Conservation (phyloP, 2,113 vertebrate genomes). For the Oryzias javanicus region DNA sequence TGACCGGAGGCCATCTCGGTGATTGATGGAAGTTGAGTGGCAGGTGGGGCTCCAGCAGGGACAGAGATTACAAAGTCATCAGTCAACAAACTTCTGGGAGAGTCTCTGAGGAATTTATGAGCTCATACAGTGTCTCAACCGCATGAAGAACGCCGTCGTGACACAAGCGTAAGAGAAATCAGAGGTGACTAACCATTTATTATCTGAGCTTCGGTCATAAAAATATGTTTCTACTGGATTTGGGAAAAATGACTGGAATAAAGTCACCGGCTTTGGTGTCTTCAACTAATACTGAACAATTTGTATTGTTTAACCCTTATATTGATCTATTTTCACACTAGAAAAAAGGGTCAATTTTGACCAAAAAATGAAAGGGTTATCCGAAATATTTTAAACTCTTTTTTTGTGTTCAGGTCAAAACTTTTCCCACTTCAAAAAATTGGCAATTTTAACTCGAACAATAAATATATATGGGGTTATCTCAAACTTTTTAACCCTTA, state of each 20-base stretch:
- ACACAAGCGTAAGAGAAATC: constrained; percentile 35
- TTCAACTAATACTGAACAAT: constrained; percentile 13
- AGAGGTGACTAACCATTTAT: constrained; percentile 52
- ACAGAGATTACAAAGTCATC: constrained; percentile 46
- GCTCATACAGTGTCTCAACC: constrained; percentile 12
- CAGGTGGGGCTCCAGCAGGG: constrained; percentile 44
- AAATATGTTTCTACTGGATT: not conserved
- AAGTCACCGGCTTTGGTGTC: constrained; percentile 4
- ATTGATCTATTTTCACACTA: too few relatives aligned
- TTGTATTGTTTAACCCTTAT: not conserved
- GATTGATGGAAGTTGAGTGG: constrained; percentile 46
- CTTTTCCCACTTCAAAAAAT: too few relatives aligned
- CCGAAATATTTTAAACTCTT: too few relatives aligned
- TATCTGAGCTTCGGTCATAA: not conserved
- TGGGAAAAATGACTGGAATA: not conserved
- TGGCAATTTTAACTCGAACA: not conserved
- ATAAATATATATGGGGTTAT: not conserved
- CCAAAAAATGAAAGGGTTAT: not conserved
- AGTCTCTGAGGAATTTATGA: constrained; percentile 60
- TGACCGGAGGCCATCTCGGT: constrained; percentile 19
- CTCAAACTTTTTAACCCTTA: too few relatives aligned
- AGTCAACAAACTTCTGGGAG: constrained; percentile 32
- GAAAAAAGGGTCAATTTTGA: not conserved
- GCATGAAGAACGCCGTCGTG: constrained; percentile 7
- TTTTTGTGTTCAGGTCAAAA: too few relatives aligned